Evolutionary conservation across 2,888 invertebrate species (phyloP).

Genomic region (Nemoura dubitans): DNA sequence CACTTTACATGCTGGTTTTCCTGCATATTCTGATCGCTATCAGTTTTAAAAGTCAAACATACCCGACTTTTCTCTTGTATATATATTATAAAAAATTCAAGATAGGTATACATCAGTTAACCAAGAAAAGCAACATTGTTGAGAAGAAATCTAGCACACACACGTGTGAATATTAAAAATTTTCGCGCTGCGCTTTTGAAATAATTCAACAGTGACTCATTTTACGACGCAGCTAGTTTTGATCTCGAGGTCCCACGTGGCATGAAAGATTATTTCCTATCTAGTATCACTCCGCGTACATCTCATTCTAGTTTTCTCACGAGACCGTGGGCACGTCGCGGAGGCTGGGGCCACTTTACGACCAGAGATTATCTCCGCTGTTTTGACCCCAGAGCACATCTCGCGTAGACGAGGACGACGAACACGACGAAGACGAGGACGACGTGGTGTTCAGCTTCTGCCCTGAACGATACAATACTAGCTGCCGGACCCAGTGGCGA

Average conservation of each 20-base stretch:
- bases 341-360: not conserved
- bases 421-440: no score
- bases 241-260: not conserved
- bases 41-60: not conserved
- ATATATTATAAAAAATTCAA: no score
- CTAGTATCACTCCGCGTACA: not conserved
- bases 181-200: not conserved
- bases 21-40: not conserved
- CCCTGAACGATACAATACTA: not conserved
- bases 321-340: not conserved
- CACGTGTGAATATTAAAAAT: not conserved
- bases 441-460: not conserved
- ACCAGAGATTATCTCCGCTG: not conserved
- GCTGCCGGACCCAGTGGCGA: no score
- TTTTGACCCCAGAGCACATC: constrained; percentile 7
- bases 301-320: not conserved
- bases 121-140: not conserved
- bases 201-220: not conserved
- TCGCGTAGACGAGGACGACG: not conserved
- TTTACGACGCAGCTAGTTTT: not conserved
- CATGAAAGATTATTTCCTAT: not conserved
- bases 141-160: not conserved
- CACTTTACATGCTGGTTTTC: not conserved
- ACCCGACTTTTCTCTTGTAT: no score
- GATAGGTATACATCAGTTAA: not conserved